These are phyloP conservation scores for Temnothorax ravouxi DNA, from an alignment of 2,888 invertebrate genomes.

Conservation along the genomic window DNA sequence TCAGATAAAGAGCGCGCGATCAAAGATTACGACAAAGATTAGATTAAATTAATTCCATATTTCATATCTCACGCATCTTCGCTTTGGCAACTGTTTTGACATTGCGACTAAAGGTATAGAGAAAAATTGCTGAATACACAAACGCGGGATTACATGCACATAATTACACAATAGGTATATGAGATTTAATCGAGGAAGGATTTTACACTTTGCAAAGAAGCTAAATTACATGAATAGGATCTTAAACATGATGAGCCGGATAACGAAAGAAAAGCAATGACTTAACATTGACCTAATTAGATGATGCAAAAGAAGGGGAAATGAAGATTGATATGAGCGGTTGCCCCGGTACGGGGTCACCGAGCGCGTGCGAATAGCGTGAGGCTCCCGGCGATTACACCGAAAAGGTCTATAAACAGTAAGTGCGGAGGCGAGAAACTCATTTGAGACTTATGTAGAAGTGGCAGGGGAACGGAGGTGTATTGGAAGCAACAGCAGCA, in stretches of 20 bases:
- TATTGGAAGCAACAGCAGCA: slow-evolving; percentile 9
- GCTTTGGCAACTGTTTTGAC: neutral
- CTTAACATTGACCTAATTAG: slow-evolving; percentile 3
- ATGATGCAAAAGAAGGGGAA: neutral
- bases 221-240: neutral
- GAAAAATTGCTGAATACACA: neutral
- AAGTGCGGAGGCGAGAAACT: slow-evolving; percentile 42
- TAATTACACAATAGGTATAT: neutral
- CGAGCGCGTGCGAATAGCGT: slow-evolving; percentile 39
- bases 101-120: neutral
- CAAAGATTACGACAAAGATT: neutral
- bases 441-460: slow-evolving; percentile 28
- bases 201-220: neutral
- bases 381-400: slow-evolving; percentile 21
- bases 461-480: slow-evolving; percentile 8
- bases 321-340: slow-evolving; percentile 4
- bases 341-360: slow-evolving; percentile 12
- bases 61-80: neutral
- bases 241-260: neutral
- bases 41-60: neutral
- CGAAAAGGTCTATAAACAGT: slow-evolving; percentile 42
- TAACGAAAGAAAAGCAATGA: neutral
- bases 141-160: neutral
- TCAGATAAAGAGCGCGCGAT: slow-evolving; percentile 25
- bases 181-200: neutral